Evolutionary conservation across 2,888 invertebrate genomes (phyloP).

Genomic region (Trichopria drosophilae): DNA sequence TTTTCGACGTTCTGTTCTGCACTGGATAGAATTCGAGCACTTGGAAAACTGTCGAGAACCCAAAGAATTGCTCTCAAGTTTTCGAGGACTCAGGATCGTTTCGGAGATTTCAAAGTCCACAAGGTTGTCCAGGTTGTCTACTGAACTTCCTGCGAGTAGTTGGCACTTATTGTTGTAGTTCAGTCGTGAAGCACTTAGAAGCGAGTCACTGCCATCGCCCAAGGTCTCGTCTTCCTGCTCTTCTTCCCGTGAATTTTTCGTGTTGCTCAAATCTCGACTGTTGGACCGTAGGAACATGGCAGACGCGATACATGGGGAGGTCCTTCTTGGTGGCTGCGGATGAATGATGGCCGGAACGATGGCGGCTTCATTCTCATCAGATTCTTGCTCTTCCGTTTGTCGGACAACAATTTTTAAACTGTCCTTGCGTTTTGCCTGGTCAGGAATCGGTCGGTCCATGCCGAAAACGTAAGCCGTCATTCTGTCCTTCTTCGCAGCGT

Average conservation of each 20-base stretch:
- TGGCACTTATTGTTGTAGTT: too few species aligned
- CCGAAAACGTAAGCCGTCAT: constrained; percentile 45
- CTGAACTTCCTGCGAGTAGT: neutral
- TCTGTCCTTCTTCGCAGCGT: constrained; percentile 38
- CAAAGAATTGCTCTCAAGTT: constrained; percentile 27
- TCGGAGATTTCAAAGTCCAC: constrained; percentile 37
- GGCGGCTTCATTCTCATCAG: constrained; percentile 64
- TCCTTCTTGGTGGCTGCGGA: constrained; percentile 79
- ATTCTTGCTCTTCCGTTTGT: neutral
- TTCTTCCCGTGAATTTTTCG: constrained; percentile 22
- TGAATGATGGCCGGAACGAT: constrained; percentile 78
- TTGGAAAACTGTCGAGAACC: constrained; percentile 32
- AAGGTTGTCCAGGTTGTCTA: constrained; percentile 16
- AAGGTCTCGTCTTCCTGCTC: constrained; percentile 48
- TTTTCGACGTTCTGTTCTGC: constrained; percentile 36
- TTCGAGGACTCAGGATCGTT: constrained; percentile 28
- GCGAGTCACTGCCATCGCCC: constrained; percentile 68
- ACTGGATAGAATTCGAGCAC: constrained; percentile 26
- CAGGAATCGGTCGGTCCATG: constrained; percentile 32
- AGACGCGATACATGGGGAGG: constrained; percentile 56
- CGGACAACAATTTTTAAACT: constrained; percentile 1
- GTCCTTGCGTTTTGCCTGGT: neutral
- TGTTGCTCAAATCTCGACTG: neutral
- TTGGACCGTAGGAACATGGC: constrained; percentile 24
- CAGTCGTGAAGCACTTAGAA: constrained; percentile 66